phyloP scores from a whole-genome alignment of 1,140 invertebrate genomes.

The Aphaenogaster ashmeadi region DNA sequence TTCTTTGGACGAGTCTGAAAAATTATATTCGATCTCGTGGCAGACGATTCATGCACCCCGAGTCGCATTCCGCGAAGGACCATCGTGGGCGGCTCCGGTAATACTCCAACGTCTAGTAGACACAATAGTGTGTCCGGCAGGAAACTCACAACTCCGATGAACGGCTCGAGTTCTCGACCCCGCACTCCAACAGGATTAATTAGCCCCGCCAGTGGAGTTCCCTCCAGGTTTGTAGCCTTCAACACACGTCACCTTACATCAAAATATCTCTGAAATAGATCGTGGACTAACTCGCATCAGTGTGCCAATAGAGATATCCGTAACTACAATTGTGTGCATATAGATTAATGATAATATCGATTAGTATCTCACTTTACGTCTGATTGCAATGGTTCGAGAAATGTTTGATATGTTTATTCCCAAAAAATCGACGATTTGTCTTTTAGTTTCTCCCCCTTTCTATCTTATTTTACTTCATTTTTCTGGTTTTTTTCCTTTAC shows the following conservation, averaged over 20 bases:
- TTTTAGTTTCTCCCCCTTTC: not conserved
- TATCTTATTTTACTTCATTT: not conserved
- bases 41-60: slow-evolving; percentile 88
- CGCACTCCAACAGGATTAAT: slow-evolving; percentile 91
- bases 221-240: slow-evolving; percentile 88
- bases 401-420: slow-evolving; percentile 41
- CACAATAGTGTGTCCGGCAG: slow-evolving; percentile 85
- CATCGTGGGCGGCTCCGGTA: slow-evolving; percentile 87
- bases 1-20: not conserved
- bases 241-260: not conserved
- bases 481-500: not conserved
- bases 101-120: slow-evolving; percentile 85
- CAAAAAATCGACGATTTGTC: not conserved
- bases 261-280: slow-evolving; percentile 17
- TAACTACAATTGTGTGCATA: slow-evolving; percentile 37
- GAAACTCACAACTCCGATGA: slow-evolving; percentile 81
- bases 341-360: slow-evolving; percentile 27
- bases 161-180: slow-evolving; percentile 89
- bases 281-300: slow-evolving; percentile 54
- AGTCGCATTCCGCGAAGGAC: slow-evolving; percentile 92
- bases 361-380: slow-evolving; percentile 1
- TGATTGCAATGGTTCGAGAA: slow-evolving; percentile 31
- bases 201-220: slow-evolving; percentile 89
- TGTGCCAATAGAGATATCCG: slow-evolving; percentile 39
- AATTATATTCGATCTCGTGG: slow-evolving; percentile 1